Evolutionary conservation across 2,113 vertebrate genomes (phyloP).

Genomic region (Rhombomys opimus): DNA sequence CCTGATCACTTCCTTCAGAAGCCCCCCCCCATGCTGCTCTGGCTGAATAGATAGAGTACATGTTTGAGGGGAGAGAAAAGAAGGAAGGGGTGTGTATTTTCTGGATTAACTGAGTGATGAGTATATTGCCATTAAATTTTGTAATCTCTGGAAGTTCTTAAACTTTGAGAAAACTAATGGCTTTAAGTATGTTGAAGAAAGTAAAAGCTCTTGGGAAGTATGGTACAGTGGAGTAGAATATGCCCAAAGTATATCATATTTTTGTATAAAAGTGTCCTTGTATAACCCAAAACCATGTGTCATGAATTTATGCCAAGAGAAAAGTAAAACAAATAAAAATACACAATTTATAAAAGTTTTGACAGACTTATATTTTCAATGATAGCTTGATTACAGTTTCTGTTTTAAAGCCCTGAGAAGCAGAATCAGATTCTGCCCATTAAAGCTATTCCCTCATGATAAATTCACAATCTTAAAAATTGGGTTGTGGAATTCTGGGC

Average conservation of each 20-base stretch:
- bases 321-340: neutral
- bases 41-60: neutral
- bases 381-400: neutral
- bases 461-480: neutral
- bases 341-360: neutral
- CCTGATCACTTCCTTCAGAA: neutral
- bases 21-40: no score
- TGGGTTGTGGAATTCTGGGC: rapidly evolving
- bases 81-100: neutral
- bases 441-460: neutral
- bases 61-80: neutral
- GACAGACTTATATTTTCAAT: neutral
- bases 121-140: conserved; percentile 29
- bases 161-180: neutral
- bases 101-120: neutral
- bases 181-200: neutral
- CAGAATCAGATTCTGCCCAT: neutral
- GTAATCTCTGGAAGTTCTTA: neutral
- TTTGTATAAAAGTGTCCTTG: neutral
- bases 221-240: neutral
- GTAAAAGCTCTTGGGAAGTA: neutral
- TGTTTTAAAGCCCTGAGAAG: conserved; percentile 25
- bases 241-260: no score
- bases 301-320: neutral
- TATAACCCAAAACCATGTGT: neutral